Base-by-base conservation (phyloP, 1,140 invertebrate genomes). In the Halyomorpha halys region DNA sequence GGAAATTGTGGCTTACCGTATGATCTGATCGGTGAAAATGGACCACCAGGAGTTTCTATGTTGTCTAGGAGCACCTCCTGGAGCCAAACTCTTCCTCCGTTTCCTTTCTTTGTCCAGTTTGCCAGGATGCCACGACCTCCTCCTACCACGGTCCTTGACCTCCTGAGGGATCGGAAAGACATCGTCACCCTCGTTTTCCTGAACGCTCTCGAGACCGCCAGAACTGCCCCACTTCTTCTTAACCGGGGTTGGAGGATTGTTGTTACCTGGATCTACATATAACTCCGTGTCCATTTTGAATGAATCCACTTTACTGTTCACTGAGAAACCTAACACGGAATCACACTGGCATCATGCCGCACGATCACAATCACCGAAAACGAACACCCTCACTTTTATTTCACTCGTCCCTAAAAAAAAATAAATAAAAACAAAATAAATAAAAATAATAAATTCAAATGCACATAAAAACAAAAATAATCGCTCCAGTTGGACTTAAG, bases 11-110 rank as follows among this genome's bases (percentile, higher is more conserved):
- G 34, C 34, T 39, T 39, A 39, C 34, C 34, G 34, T 39, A 39
- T 39, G 13, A 39, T 39, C 34, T 39, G 34, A 39, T 39, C 34
- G 34, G 34, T 39, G 34, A 39, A 39, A 13, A 89, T 86, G 71
- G 89, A 89, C 87, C 87, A 90, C 88, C 88, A 90, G 15, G 87
- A 90, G 13, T 84, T 82, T 64, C 88, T 78, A 71, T 89, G 88
- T 71, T 88, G 85, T 18, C 86, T 78, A 3, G 73, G 76, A n/a
- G 79, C 76, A 1, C 64, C 68, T 8, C 59, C 27, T 25, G 67
- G 66, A 6, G 65, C 59, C 30, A 61, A 49, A 15, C 62, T 59
- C 39, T 66, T 64, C 39, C 64, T 59, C 61, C 65, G 45, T 25
- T 62, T 64, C 82, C 78, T 74, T 81, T 86, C 68, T 81, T 74